A percentile compares a stretch with the other conserved stretches of the same genome.
These are phyloP conservation scores for Acrobeloides nanus DNA, from an alignment of 2,888 invertebrate genomes.

Conservation along the genomic window DNA sequence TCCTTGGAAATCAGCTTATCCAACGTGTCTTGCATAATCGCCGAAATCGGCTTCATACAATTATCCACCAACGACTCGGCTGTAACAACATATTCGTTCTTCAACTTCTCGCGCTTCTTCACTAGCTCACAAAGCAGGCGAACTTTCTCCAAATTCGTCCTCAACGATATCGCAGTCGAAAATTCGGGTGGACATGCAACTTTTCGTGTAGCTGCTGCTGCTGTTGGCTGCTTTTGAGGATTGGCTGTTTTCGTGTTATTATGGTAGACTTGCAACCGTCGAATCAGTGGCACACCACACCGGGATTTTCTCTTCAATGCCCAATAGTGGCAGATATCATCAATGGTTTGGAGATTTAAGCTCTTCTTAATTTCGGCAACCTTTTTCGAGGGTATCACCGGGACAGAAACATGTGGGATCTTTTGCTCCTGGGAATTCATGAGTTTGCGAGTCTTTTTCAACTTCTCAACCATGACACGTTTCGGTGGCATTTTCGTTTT, in stretches of 20 bases:
- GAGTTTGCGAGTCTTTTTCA: conserved; percentile 77
- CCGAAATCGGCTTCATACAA: conserved; percentile 9
- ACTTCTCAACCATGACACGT: conserved; percentile 60
- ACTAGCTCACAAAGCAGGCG: conserved; percentile 85
- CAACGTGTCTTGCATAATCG: conserved; percentile 16
- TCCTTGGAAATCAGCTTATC: conserved; percentile 23
- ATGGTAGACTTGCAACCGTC: conserved; percentile 65
- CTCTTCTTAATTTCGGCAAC: conserved; percentile 21
- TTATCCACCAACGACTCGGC: conserved; percentile 6
- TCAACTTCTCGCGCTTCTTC: conserved; percentile 86
- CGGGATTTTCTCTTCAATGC: conserved; percentile 85
- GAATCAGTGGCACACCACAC: conserved; percentile 85
- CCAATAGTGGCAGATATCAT: conserved; percentile 88
- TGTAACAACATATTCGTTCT: conserved; percentile 58
- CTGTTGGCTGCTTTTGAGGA: background rate
- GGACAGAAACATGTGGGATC: conserved; percentile 69
- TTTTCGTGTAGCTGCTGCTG: conserved; percentile 7
- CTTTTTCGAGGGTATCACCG: conserved; percentile 22
- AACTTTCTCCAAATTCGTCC: conserved; percentile 87
- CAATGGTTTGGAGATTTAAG: conserved; percentile 59
- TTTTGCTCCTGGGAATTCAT: conserved; percentile 74
- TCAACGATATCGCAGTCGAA: no score
- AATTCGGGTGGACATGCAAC: no score
- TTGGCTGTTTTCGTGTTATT: conserved; percentile 3
- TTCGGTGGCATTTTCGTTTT: conserved; percentile 17